Evolutionary conservation across 2,113 vertebrate genomes (phyloP).

Genomic region (Penelope pileata): DNA sequence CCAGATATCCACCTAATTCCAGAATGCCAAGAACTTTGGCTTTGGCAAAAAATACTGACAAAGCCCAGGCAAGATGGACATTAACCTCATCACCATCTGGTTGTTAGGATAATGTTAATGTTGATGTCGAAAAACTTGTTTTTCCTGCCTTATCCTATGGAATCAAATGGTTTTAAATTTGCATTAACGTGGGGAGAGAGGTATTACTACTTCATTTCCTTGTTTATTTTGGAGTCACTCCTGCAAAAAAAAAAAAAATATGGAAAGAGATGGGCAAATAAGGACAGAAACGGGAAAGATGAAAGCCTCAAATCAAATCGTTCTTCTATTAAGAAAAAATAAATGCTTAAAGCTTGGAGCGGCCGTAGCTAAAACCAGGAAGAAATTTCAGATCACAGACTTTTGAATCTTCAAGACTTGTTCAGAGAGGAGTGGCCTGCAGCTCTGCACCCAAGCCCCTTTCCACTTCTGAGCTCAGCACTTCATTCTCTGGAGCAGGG

Average conservation of each 20-base stretch:
- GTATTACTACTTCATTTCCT: neutral
- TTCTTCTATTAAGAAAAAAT: neutral
- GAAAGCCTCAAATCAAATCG: neutral
- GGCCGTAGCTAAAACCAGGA: neutral
- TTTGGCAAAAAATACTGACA: neutral
- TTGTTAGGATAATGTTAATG: neutral
- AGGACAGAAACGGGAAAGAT: neutral
- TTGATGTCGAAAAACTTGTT: neutral
- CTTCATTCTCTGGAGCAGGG: neutral
- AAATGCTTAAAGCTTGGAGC: neutral
- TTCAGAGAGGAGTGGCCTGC: neutral
- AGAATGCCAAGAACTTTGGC: neutral
- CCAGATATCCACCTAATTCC: neutral
- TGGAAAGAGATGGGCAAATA: neutral
- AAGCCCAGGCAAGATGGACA: neutral
- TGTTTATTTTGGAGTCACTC: neutral
- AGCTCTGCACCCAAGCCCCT: neutral
- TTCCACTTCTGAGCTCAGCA: neutral
- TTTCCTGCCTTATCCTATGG: neutral
- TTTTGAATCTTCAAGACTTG: neutral
- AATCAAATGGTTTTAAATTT: neutral
- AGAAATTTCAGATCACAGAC: neutral
- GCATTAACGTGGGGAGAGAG: neutral
- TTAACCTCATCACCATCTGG: rapidly evolving
- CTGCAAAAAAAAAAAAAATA: neutral